Percentiles rank a stretch among this genome's conserved stretches.
Conservation (phyloP, 2,888 invertebrate species). For the Diplolepis rosae region DNA sequence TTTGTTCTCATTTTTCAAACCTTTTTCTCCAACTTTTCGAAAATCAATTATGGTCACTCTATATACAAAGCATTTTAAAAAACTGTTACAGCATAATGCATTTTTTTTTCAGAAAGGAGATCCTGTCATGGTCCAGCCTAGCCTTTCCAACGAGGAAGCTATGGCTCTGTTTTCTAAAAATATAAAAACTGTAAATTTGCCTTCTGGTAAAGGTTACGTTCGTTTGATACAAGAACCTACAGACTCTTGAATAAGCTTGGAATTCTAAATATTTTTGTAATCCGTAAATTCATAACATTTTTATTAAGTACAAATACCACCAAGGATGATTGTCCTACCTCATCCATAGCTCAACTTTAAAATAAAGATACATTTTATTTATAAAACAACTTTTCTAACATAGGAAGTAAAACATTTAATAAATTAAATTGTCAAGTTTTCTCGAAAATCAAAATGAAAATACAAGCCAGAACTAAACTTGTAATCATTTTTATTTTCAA, state of each 20-base stretch:
- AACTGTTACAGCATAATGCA: too few relatives aligned
- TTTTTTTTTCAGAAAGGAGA: conserved; percentile 81
- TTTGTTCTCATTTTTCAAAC: too few relatives aligned
- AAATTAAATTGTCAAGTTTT: background rate
- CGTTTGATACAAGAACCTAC: conserved; percentile 81
- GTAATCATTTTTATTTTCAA: conserved; percentile 23
- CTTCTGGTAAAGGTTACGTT: conserved; percentile 91
- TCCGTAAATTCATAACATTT: background rate
- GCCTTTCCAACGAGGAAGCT: conserved; percentile 82
- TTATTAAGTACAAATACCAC: background rate
- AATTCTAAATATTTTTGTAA: background rate
- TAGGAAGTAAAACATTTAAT: background rate
- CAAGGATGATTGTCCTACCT: background rate
- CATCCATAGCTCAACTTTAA: too few relatives aligned
- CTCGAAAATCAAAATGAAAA: background rate
- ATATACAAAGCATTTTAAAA: too few relatives aligned
- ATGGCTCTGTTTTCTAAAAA: conserved; percentile 82
- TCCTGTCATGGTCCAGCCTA: conserved; percentile 93
- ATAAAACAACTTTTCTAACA: background rate
- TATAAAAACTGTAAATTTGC: conserved; percentile 81
- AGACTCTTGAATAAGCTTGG: conserved; percentile 37
- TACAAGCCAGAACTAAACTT: background rate
- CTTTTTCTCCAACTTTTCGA: too few relatives aligned
- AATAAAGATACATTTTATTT: too few relatives aligned
- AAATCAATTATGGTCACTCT: too few relatives aligned